These are phyloP conservation scores for Pseudochromis fuscus DNA, from an alignment of 2,797 vertebrate genomes.

Conservation along the genomic window DNA sequence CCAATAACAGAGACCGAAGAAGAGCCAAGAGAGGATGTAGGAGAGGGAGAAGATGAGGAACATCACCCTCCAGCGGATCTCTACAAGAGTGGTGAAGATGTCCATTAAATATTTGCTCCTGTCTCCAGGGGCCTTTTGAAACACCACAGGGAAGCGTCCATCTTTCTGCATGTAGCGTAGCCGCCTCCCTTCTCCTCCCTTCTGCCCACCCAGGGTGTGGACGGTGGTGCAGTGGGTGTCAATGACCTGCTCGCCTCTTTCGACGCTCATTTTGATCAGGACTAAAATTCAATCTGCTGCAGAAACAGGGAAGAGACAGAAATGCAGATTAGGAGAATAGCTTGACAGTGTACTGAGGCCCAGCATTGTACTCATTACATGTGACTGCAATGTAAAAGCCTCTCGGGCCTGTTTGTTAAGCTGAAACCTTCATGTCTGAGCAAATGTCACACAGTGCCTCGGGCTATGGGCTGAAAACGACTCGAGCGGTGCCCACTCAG, in stretches of 20 bases:
- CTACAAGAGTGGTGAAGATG: slow-evolving; percentile 96
- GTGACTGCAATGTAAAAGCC: slow-evolving; percentile 54
- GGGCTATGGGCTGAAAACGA: slow-evolving; percentile 39
- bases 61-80: slow-evolving; percentile 96
- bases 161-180: slow-evolving; percentile 89
- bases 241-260: slow-evolving; percentile 50
- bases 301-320: slow-evolving; percentile 9
- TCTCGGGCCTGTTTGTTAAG: slow-evolving; percentile 42
- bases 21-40: slow-evolving; percentile 95
- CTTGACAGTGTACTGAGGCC: not conserved
- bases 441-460: slow-evolving; percentile 51
- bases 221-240: slow-evolving; percentile 67
- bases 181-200: slow-evolving; percentile 34
- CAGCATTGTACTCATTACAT: slow-evolving; percentile 45
- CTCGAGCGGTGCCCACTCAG: slow-evolving; percentile 13
- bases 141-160: slow-evolving; percentile 91
- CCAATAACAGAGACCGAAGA: slow-evolving; percentile 93
- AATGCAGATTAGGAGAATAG: not conserved
- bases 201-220: slow-evolving; percentile 51
- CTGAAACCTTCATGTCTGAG: slow-evolving; percentile 64
- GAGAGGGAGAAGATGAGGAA: slow-evolving; percentile 92
- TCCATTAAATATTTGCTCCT: slow-evolving; percentile 92
- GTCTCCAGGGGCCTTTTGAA: slow-evolving; percentile 88
- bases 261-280: slow-evolving; percentile 58
- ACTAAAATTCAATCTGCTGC: slow-evolving; percentile 37